Conservation (phyloP, 2,888 invertebrate genomes). For the Pyrocoelia pectoralis region DNA sequence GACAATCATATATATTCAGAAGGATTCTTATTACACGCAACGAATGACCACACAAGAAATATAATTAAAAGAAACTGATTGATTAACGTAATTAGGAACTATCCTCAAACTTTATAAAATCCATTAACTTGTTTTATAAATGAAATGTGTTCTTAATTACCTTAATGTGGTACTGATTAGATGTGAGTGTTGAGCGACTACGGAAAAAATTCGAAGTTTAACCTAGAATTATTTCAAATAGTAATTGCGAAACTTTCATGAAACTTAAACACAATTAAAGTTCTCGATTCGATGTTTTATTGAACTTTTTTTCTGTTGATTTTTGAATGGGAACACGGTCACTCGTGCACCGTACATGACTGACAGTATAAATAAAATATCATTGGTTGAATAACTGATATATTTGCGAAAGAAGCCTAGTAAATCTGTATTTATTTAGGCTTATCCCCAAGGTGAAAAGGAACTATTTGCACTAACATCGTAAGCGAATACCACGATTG, state of each 20-base stretch:
- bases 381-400: slow-evolving; percentile 12
- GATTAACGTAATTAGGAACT: not conserved
- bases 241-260: no score
- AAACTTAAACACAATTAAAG: not conserved
- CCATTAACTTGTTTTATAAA: not conserved
- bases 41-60: not conserved
- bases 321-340: not conserved
- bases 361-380: slow-evolving; percentile 10
- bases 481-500: slow-evolving; percentile 7
- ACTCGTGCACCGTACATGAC: not conserved
- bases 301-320: not conserved
- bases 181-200: not conserved
- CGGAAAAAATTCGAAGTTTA: no score
- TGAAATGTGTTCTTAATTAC: slow-evolving; percentile 1
- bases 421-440: slow-evolving; percentile 13
- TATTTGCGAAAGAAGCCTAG: slow-evolving; percentile 11
- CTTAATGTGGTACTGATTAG: not conserved
- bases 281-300: not conserved
- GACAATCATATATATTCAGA: no score
- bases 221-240: no score
- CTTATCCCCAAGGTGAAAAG: slow-evolving; percentile 9
- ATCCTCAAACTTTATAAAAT: not conserved
- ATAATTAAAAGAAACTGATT: not conserved
- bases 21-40: no score
- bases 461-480: slow-evolving; percentile 10